A percentile compares a stretch with the other conserved stretches of the same genome.
Evolutionary conservation across 2,888 invertebrate genomes (phyloP).

Genomic region (Deroplatys truncata): DNA sequence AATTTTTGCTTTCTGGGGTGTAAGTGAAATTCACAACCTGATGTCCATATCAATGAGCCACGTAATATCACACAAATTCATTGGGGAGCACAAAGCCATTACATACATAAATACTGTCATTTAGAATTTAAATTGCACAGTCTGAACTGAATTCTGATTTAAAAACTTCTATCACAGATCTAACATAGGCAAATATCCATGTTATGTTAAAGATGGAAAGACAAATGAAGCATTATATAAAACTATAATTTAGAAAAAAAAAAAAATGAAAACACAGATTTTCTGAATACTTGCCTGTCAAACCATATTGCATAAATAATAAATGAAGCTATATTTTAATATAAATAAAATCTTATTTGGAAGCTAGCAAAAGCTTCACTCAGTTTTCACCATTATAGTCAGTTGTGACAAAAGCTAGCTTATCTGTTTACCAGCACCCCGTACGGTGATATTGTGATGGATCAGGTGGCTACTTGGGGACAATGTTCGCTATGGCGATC

Average conservation of each 20-base stretch:
- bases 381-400: neutral
- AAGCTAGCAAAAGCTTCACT: neutral
- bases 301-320: neutral
- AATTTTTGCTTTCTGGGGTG: neutral
- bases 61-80: neutral
- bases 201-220: neutral
- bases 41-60: neutral
- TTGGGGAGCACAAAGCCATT: neutral
- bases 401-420: neutral
- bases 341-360: neutral
- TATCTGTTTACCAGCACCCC: neutral
- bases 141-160: neutral
- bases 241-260: neutral
- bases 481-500: neutral
- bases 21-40: neutral
- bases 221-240: neutral
- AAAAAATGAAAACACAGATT: neutral
- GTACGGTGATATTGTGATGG: neutral
- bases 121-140: neutral
- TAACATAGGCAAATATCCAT: neutral
- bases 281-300: neutral
- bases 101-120: neutral
- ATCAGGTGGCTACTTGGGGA: neutral
- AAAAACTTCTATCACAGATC: neutral
- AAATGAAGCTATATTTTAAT: neutral